phyloP scores from a whole-genome alignment of 1,140 invertebrate species.

The Procambarus virginalis region DNA sequence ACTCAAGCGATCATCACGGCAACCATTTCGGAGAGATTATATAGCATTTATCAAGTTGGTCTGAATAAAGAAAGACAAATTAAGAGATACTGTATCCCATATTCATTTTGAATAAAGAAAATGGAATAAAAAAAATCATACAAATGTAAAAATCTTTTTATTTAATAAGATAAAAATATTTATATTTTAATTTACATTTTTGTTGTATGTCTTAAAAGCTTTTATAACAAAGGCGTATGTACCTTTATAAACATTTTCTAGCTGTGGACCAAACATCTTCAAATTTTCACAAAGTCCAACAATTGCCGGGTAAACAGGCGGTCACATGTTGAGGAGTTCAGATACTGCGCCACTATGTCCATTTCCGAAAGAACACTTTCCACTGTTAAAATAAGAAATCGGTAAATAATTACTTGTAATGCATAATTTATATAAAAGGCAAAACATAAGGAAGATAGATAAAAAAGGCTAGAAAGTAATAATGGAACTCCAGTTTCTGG shows the following conservation, averaged over 20 bases:
- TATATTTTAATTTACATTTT: too few species aligned
- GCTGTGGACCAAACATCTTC: constrained; percentile 82
- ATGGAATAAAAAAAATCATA: too few species aligned
- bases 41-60: constrained; percentile 83
- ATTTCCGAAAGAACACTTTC: constrained; percentile 71
- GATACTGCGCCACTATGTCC: constrained; percentile 71
- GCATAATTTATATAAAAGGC: not conserved
- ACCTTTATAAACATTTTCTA: constrained; percentile 85
- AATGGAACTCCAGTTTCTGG: not conserved
- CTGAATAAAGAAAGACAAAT: constrained; percentile 72
- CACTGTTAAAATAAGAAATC: constrained; percentile 44
- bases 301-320: constrained; percentile 72
- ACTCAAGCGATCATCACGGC: constrained; percentile 85
- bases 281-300: constrained; percentile 82
- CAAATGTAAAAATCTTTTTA: too few species aligned
- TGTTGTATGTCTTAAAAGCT: too few species aligned
- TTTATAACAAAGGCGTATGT: constrained; percentile 51
- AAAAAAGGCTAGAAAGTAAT: constrained; percentile 7
- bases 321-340: constrained; percentile 71
- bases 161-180: too few species aligned
- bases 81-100: too few species aligned
- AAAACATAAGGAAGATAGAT: not conserved
- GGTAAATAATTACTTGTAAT: not conserved
- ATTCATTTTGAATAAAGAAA: too few species aligned
- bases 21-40: constrained; percentile 88